Evolutionary conservation across 2,797 vertebrate species (phyloP).

Genomic region (Neomorphus geoffroyi): DNA sequence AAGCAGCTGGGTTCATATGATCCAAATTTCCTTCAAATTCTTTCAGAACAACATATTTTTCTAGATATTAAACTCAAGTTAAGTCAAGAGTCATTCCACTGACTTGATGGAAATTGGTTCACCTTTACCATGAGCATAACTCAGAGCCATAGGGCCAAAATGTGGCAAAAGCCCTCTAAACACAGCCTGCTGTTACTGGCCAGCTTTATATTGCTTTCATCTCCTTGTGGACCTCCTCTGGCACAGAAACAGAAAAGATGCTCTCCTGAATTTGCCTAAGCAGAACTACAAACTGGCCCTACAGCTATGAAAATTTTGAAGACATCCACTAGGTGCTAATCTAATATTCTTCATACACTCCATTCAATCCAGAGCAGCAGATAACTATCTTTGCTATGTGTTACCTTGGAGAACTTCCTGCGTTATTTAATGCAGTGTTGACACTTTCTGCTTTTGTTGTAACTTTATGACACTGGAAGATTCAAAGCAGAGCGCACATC

Average conservation of each 20-base stretch:
- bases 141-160: not conserved
- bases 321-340: not conserved
- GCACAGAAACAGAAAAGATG: rapidly evolving
- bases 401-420: not conserved
- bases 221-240: not conserved
- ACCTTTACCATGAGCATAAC: not conserved
- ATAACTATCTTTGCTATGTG: not conserved
- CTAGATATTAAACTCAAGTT: not conserved
- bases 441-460: conserved; percentile 9
- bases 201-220: rapidly evolving
- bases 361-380: not conserved
- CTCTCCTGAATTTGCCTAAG: not conserved
- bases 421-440: not conserved
- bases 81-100: not conserved
- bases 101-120: not conserved
- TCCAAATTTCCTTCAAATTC: not conserved
- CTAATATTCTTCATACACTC: not conserved
- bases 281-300: not conserved
- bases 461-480: not conserved
- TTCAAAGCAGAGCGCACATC: not conserved
- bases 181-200: not conserved
- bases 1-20: not conserved
- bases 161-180: not conserved
- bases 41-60: not conserved
- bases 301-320: not conserved